A percentile compares a stretch with the other conserved stretches of the same genome.
These are phyloP conservation scores for Callipepla californica DNA, from an alignment of 2,113 vertebrate genomes.

Conservation along the genomic window DNA sequence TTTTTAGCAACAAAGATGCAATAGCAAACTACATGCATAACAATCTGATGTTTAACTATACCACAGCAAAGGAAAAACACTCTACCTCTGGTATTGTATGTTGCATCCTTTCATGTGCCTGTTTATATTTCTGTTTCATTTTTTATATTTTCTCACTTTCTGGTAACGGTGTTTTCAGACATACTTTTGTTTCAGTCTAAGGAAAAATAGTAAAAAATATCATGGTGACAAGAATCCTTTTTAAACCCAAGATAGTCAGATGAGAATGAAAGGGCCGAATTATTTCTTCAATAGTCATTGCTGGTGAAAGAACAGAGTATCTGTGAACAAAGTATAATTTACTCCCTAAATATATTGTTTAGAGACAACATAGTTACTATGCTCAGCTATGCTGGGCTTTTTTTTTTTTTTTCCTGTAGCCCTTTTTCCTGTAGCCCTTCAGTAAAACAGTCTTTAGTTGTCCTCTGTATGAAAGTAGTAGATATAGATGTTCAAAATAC, in stretches of 20 bases:
- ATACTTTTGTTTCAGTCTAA: background rate
- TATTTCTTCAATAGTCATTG: background rate
- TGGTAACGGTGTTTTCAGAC: background rate
- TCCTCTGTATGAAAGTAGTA: background rate
- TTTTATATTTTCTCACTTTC: background rate
- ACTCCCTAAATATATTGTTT: background rate
- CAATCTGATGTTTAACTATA: background rate
- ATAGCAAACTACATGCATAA: background rate
- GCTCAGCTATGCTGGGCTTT: background rate
- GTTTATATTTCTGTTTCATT: background rate
- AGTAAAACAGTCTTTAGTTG: background rate
- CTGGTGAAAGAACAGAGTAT: background rate
- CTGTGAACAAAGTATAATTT: background rate
- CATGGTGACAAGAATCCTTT: background rate
- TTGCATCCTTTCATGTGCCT: background rate
- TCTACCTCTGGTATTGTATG: background rate
- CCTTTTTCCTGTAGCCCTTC: background rate
- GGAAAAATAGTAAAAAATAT: background rate
- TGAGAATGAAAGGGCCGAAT: background rate
- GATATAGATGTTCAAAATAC: background rate
- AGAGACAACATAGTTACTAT: background rate
- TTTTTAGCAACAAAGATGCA: background rate
- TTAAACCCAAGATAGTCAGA: background rate
- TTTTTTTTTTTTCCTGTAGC: background rate
- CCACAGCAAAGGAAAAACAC: background rate